Percentiles rank a stretch among this genome's conserved stretches.
Evolutionary conservation across 1,140 invertebrate species (phyloP).

Genomic region (Pteromalus puparum): DNA sequence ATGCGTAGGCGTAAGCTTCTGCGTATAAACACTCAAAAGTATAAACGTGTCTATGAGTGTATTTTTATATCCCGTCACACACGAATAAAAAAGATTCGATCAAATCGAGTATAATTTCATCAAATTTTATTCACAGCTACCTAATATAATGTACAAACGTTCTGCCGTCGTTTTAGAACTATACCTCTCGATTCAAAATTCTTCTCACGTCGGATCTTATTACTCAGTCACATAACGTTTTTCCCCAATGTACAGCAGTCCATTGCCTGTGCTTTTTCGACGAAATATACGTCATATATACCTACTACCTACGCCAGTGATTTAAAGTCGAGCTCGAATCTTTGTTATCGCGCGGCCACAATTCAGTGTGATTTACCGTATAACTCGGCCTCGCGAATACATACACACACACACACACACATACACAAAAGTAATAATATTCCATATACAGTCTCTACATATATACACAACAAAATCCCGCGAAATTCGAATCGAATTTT

Average conservation of each 20-base stretch:
- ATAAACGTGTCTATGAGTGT: no score
- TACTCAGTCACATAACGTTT: background rate
- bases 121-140: no score
- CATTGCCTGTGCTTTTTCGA: background rate
- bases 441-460: background rate
- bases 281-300: background rate
- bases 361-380: conserved; percentile 37
- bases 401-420: background rate
- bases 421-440: conserved; percentile 49
- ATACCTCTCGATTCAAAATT: background rate
- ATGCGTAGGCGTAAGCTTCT: no score
- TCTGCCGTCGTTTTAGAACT: background rate
- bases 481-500: conserved; percentile 18
- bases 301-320: background rate
- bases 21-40: no score
- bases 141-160: no score
- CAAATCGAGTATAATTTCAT: no score
- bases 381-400: conserved; percentile 26
- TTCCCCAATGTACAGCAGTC: background rate
- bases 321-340: conserved; percentile 38
- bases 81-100: no score
- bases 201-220: conserved; percentile 9
- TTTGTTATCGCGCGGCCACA: conserved; percentile 37
- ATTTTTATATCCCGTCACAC: no score
- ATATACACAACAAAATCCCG: background rate